Evolutionary conservation across 2,888 invertebrate species (phyloP), one percentile per base, ranked within the genome.

Genomic region (Gandaritis pyraliata): DNA sequence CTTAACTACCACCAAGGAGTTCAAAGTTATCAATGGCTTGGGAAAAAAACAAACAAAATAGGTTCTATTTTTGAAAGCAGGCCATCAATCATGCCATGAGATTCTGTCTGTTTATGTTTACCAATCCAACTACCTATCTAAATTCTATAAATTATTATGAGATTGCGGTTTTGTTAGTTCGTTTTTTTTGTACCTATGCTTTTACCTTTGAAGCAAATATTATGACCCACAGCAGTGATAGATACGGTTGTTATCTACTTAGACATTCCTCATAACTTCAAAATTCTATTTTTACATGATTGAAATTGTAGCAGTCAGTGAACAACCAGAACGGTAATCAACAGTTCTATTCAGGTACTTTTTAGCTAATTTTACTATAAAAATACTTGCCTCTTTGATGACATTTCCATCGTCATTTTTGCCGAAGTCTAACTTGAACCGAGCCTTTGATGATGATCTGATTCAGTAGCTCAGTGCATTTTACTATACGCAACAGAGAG

Each of bases 341-440:
- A 23, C 43, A 48, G 11, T 13, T 41, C 1, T 13, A 41, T 23
- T 47, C 16, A 52, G 30, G 30, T 56, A 46, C 48, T 43, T 30
- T 38, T 45, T 30, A 39, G 33, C 43, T 43, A 52, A n/a, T 43
- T 43, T 1, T 39, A 65, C 18, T 59, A 45, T 36, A 66, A 61
- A 51, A 66, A 68, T 69, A 80, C 85, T 86, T 85, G 89, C 91
- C 88, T 91, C 77, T 91, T 91, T 64, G 92, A 90, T 78, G 91
- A 86, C 83, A 86, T 90, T 85, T 91, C 90, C 76, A 84, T 90
- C 74, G 87, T 90, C 90, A 91, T 91, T 82, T 85, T 87, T 69
- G 74, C 65, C 76, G 54, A 76, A 77, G 78, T 79, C 78, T 79
- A 75, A 67, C 61, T 72, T 58, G 65, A 77, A 74, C 75, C 73